Conservation (phyloP, 2,888 invertebrate species). For the Sphaeridia pumilis region DNA sequence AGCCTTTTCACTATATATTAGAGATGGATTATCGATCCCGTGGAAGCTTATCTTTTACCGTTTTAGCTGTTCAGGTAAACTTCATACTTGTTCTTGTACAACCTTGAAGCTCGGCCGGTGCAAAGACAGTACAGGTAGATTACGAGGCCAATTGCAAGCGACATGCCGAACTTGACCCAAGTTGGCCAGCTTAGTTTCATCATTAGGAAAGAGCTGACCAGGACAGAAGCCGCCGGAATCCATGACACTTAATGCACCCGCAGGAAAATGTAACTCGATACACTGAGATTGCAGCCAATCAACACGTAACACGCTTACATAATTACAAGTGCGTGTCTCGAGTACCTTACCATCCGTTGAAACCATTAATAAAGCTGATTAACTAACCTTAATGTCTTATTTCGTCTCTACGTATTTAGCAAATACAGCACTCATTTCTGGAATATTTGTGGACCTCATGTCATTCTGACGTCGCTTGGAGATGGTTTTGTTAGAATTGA, state of each 20-base stretch:
- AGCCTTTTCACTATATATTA: slow-evolving; percentile 1
- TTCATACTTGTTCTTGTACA: slow-evolving; percentile 16
- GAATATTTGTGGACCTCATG: slow-evolving; percentile 88
- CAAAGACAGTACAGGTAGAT: slow-evolving; percentile 28
- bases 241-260: slow-evolving; percentile 44
- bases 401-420: slow-evolving; percentile 59
- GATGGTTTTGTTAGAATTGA: slow-evolving; percentile 49
- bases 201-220: slow-evolving; percentile 45
- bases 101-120: slow-evolving; percentile 24
- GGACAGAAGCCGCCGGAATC: slow-evolving; percentile 42
- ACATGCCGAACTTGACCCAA: slow-evolving; percentile 45
- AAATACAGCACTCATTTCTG: slow-evolving; percentile 73
- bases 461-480: slow-evolving; percentile 64
- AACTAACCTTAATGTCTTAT: too few species aligned
- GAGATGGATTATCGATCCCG: slow-evolving; percentile 5
- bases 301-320: too few species aligned
- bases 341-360: too few species aligned
- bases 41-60: neutral
- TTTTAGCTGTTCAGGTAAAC: too few species aligned
- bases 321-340: too few species aligned
- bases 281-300: too few species aligned
- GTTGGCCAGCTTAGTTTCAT: slow-evolving; percentile 41
- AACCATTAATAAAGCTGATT: too few species aligned
- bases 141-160: slow-evolving; percentile 39
- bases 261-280: too few species aligned